Evolutionary conservation across 2,113 vertebrate species (phyloP), one percentile per base, ranked within the genome.

Genomic region (Hystrix cristata): DNA sequence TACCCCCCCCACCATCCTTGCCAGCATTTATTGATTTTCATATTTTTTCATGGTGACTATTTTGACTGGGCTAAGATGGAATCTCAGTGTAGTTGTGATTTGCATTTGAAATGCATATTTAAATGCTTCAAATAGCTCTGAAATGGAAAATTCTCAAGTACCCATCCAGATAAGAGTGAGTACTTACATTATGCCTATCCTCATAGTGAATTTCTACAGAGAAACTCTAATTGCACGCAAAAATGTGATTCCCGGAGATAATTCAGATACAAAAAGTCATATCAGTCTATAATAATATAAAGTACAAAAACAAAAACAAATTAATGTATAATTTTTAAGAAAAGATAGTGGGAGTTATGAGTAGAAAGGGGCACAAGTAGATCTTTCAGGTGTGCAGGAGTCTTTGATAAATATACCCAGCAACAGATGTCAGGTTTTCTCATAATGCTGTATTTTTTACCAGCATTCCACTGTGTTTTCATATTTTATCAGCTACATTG

Each of bases 401-500:
- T 67, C 4, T 31, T 91, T 62, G 29, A 60, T 43, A 91, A 79
- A 51, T 53, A 13, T 51, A 46, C 9, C 16, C 64, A 11, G 5
- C 16, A 83, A 10, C 60, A 78, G 16, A 43, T 55, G 1, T 31
- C 67, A 84, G 6, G 8, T 59, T 88, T 82, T 64, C 27, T 88
- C 78, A 87, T 55, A 29, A 51, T 53, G 15, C 9, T 80, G 0
- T 71, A 55, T 51, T 82, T 57, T 91, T 89, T 84, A 74, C 7
- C 48, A 84, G 3, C 1, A 72, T 53, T 92, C 1, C 21, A 64
- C 48, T 84, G 16, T 67, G 23, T 34, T 90, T 93, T 81, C 74
- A 11, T 23, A 21, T 87, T 3, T 38, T 93, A 87, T 60, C 29
- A 82, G 29, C 11, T 94, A 65, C 15, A 90, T 84, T 96, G 96